Base-by-base conservation (phyloP, 1,140 invertebrate species). In the Conus betulinus region DNA sequence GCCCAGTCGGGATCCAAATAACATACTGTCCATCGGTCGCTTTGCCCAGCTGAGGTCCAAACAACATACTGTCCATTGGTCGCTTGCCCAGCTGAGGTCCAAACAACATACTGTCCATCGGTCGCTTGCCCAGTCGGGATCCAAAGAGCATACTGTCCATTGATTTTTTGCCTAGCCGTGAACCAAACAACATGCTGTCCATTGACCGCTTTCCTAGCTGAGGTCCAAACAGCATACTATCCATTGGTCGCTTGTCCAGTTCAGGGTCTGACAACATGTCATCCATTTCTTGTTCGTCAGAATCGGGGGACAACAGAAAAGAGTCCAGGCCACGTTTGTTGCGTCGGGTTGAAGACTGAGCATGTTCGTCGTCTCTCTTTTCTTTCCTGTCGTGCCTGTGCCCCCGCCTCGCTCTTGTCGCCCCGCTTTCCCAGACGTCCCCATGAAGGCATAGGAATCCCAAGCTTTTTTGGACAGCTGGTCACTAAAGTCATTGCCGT, bases 21-120 rank as follows among this genome's bases (percentile, higher is more conserved):
- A 52, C 8, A 52, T 76, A n/a, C 25, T 60, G 55, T 88, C 88
- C 82, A 88, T 53, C n/a, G 81, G 60, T 84, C 83, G 60, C 53
- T 85, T n/a, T 88, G 23, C 83, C 67, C 13, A 85, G 60, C 51
- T 27, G 63, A n/a, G 81, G 67, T 0, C 25, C 25, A 25, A 87
- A 87, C 0, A 74, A 51, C 5, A 53, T 79, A 27, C 11, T 53
- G 27, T 87, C 87, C 53, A 87, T 79, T 57, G 53, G 39, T 27
- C 88, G 25, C 27, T 84, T 84, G 10, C 83, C 83, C 7, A 84
- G 83, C 55, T 27, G 83, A 39, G 39, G 15, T 55, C 39, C 52
- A 20, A 84, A 84, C 39, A 52, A 15, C 11, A 25, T 25, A 60
- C n/a, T 60, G 53, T 84, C 83, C 27, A 84, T 84, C 5, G n/a